Percentiles rank a stretch among this genome's conserved stretches.
Conservation (phyloP, 1,140 invertebrate genomes). For the Zaprionus taronus region DNA sequence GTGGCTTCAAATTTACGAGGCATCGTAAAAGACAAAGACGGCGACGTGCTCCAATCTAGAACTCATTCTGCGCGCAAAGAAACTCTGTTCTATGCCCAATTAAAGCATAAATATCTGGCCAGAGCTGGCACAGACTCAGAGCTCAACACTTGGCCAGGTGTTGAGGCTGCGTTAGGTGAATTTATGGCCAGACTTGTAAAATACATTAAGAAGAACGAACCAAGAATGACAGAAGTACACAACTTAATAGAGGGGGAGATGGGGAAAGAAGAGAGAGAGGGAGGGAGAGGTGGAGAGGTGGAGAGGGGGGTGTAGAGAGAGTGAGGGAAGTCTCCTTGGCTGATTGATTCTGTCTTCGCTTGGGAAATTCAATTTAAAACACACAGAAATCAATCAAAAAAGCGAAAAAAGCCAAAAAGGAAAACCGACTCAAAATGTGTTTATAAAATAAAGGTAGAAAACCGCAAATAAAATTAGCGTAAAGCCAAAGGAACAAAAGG, state of each 20-base stretch:
- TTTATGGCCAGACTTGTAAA: conserved; percentile 49
- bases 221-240: conserved; percentile 41
- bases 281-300: too few relatives aligned
- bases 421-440: conserved; percentile 49
- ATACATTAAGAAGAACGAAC: conserved; percentile 52
- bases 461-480: conserved; percentile 75
- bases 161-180: conserved; percentile 27
- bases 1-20: conserved; percentile 13
- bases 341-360: conserved; percentile 70
- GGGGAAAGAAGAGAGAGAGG: neutral
- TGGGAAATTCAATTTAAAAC: conserved; percentile 69
- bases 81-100: conserved; percentile 12
- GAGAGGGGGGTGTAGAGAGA: neutral
- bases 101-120: conserved; percentile 29
- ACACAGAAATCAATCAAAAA: conserved; percentile 44
- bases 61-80: conserved; percentile 1
- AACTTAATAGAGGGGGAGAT: conserved; percentile 46
- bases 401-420: conserved; percentile 9
- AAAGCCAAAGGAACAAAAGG: conserved; percentile 10
- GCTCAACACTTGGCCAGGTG: conserved; percentile 14
- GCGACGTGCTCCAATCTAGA: conserved; percentile 46
- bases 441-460: conserved; percentile 68
- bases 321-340: neutral
- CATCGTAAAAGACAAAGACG: conserved; percentile 17
- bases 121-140: neutral